Evolutionary conservation across 2,888 invertebrate genomes (phyloP).

Genomic region (Spodoptera exigua): DNA sequence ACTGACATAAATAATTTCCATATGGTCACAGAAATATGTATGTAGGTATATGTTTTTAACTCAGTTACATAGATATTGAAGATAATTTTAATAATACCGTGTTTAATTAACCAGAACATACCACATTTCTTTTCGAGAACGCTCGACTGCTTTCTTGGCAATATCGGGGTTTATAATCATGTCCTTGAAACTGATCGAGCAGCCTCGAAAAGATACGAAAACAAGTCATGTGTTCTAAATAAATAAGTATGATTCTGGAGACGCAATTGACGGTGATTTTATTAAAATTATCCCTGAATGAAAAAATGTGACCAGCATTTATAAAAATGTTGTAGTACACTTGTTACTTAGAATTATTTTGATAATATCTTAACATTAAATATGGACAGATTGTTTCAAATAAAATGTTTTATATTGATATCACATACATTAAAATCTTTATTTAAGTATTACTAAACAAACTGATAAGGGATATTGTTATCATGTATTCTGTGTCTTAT

Average conservation of each 20-base stretch:
- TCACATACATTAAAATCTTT: slow-evolving; percentile 73
- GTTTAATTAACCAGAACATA: background rate
- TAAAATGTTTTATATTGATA: slow-evolving; percentile 73
- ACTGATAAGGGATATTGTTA: slow-evolving; percentile 50
- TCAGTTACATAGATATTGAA: slow-evolving; percentile 37
- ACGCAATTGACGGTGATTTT: too few relatives aligned
- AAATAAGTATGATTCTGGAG: too few relatives aligned
- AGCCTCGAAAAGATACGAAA: too few relatives aligned
- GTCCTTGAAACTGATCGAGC: too few relatives aligned
- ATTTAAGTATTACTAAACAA: slow-evolving; percentile 66
- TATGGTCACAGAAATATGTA: slow-evolving; percentile 38
- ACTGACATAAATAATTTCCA: slow-evolving; percentile 41
- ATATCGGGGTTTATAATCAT: too few relatives aligned
- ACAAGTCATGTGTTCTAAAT: too few relatives aligned
- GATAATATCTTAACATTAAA: slow-evolving; percentile 62
- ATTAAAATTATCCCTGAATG: slow-evolving; percentile 29
- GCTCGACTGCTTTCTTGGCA: too few relatives aligned
- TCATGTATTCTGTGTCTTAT: slow-evolving; percentile 44
- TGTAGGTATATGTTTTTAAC: slow-evolving; percentile 36
- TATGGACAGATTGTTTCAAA: slow-evolving; percentile 82
- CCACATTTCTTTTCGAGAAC: too few relatives aligned
- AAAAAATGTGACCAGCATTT: slow-evolving; percentile 41
- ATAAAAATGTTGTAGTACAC: slow-evolving; percentile 47
- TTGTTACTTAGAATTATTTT: slow-evolving; percentile 61
- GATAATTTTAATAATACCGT: slow-evolving; percentile 22